These are phyloP conservation scores for Epizoanthus scotinus DNA, from an alignment of 92 coral and sea anemone genomes.

Conservation along the genomic window DNA sequence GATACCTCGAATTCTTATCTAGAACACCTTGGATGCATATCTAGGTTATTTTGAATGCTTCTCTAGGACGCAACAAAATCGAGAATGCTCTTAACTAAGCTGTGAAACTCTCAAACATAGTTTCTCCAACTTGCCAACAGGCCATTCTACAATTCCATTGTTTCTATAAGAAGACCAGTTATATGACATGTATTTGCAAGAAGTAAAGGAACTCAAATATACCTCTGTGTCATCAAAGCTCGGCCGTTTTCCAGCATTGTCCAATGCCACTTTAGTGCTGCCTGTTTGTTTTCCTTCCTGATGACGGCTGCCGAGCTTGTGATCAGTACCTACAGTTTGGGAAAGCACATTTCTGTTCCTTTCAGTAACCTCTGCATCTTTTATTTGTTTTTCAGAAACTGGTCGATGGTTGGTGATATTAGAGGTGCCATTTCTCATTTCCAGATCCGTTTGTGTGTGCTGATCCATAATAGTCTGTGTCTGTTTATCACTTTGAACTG, in stretches of 20 bases:
- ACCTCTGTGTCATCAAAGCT: constrained; percentile 79
- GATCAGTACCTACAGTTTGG: background rate
- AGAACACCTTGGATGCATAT: no score
- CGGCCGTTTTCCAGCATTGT: constrained; percentile 42
- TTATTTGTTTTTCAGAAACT: background rate
- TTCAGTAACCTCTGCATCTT: background rate
- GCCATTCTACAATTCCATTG: no score
- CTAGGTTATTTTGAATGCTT: no score
- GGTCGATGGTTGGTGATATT: background rate
- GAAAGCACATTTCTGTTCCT: background rate
- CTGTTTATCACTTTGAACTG: constrained; percentile 57
- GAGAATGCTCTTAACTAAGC: no score
- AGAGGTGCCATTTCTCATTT: background rate
- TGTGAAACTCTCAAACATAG: no score
- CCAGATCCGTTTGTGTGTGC: constrained; percentile 34
- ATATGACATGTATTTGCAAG: no score
- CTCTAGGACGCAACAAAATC: no score
- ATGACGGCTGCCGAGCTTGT: background rate
- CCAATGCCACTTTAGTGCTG: background rate
- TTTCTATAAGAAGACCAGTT: no score
- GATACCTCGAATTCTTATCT: no score
- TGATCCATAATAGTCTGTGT: constrained; percentile 55
- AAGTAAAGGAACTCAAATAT: background rate
- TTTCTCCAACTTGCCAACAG: no score
- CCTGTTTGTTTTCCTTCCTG: constrained; percentile 13